Base-by-base conservation (phyloP, 1,140 invertebrate species). In the Pseudomyrmex pallidus region DNA sequence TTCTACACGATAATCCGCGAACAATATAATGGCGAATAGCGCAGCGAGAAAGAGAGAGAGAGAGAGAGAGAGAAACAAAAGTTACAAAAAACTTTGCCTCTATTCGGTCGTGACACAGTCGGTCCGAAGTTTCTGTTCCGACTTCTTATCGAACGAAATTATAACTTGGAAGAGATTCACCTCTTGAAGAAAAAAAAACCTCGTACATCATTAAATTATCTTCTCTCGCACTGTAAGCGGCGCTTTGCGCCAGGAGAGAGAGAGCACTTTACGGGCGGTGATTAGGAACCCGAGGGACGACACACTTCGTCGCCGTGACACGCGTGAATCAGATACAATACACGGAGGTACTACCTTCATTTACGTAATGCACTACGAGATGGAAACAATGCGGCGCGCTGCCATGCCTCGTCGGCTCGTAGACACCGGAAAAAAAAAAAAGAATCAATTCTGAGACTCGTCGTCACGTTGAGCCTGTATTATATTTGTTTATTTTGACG, bases 361-460 rank as follows among this genome's bases (percentile, higher is more conserved):
- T 92, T 92, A 89, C 90, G 90, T 90, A 92, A 92, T 89, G 88
- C 86, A 86, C 82, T 61, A 88, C 63, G 83, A 61, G 67, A 74
- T 84, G 87, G 62, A 74, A 67, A 91, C 87, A 90, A 91, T 90
- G 66, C 76, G 56, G 82, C 86, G 83, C 82, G 57, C 44, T 82
- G 77, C 67, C 82, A 77, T 80, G 85, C 82, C 77, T 90, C 85
- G 84, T 64, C 86, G 84, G 61, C 54, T 82, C 82, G 74, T 59
- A 85, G 86, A 89, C 35, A 48, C 15, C 73, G 78, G 85, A 85
- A 35, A 87, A 82, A 76, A 85, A 82, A 46, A 8, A 52, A 22
- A 68, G 54, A 48, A 54, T 68, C 22, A 57, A 82, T 90, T 70
- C 82, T 84, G 61, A 57, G 74, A 57, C 64, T 48, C 35, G 73